Percentiles rank a stretch among this genome's conserved stretches.
Conservation (phyloP, 2,113 vertebrate species). For the Crotalus viridis region DNA sequence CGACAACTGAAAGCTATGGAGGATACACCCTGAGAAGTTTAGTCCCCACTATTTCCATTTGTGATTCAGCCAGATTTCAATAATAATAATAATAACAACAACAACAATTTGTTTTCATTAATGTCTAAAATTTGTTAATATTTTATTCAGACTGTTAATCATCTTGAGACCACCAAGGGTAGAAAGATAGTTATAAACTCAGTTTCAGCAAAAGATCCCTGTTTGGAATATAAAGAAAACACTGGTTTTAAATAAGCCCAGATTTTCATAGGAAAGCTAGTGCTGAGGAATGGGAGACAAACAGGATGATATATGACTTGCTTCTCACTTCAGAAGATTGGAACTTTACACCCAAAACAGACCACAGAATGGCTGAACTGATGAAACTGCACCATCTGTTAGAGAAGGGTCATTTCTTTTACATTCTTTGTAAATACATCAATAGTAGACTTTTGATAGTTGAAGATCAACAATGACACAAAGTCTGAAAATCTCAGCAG, state of each 20-base stretch:
- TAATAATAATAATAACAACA: background rate
- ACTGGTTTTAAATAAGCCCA: background rate
- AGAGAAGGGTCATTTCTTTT: background rate
- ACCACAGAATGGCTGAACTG: background rate
- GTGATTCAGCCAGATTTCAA: background rate
- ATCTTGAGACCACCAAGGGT: background rate
- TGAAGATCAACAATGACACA: background rate
- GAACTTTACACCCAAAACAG: background rate
- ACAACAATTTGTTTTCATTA: background rate
- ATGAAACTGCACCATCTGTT: background rate
- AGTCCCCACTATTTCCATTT: background rate
- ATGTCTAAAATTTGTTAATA: background rate
- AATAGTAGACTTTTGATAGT: background rate
- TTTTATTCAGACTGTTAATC: background rate
- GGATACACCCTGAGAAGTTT: background rate
- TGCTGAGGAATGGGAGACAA: background rate
- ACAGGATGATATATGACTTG: background rate
- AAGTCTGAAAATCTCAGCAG: background rate
- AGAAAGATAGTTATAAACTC: background rate
- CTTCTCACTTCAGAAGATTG: background rate
- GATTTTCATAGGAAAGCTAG: background rate
- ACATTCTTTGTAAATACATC: background rate
- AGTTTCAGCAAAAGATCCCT: background rate
- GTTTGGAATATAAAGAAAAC: background rate
- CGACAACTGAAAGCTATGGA: background rate